phyloP scores from a whole-genome alignment of 2,113 vertebrate genomes.

The Ailuropoda melanoleuca region DNA sequence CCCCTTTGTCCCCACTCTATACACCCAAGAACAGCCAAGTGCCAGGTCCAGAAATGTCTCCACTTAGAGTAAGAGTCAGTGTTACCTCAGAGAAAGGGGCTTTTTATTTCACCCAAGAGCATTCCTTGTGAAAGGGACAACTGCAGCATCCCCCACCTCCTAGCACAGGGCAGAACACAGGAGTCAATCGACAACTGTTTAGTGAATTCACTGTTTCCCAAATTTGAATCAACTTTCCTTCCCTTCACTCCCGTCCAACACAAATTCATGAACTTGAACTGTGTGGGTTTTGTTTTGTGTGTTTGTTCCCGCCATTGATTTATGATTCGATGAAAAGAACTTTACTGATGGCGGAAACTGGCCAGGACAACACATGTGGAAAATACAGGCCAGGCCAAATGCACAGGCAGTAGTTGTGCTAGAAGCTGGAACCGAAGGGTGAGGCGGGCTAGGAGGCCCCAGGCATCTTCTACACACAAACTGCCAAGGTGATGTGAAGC shows the following conservation, averaged over 20 bases:
- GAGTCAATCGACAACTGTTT: background rate
- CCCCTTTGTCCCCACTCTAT: background rate
- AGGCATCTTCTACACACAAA: background rate
- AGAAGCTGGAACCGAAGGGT: background rate
- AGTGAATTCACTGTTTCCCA: slow-evolving; percentile 41
- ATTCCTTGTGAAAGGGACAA: background rate
- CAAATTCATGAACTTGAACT: slow-evolving; percentile 18
- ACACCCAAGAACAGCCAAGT: background rate
- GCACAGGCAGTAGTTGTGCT: background rate
- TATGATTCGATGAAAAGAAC: slow-evolving; percentile 55
- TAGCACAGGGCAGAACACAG: background rate
- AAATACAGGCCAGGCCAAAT: background rate
- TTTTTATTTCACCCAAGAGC: background rate
- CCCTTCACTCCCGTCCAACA: background rate
- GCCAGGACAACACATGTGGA: slow-evolving; percentile 32
- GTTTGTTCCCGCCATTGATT: slow-evolving; percentile 38
- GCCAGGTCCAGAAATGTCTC: slow-evolving; percentile 45
- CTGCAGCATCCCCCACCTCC: background rate
- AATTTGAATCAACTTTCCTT: background rate
- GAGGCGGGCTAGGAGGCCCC: background rate
- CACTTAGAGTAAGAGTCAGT: background rate
- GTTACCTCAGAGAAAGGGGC: background rate
- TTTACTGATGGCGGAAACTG: slow-evolving; percentile 26
- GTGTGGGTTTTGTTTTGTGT: background rate
- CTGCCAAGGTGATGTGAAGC: background rate